Conservation (phyloP, 2,888 invertebrate genomes). For the Alsophila aescularia region DNA sequence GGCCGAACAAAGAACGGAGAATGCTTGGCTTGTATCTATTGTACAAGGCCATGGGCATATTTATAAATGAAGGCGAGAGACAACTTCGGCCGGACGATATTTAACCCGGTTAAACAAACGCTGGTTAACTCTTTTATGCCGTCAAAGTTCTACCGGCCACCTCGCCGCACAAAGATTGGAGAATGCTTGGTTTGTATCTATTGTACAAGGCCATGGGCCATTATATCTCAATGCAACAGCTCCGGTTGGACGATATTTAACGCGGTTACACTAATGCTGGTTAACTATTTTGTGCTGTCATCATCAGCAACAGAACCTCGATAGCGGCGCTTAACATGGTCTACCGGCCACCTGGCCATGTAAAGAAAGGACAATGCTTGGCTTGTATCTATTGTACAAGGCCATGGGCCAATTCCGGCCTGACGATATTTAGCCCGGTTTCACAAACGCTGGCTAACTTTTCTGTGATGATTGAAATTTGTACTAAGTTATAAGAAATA, state of each 20-base stretch:
- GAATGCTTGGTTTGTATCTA: constrained; percentile 90
- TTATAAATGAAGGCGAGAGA: constrained; percentile 94
- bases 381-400: constrained; percentile 91
- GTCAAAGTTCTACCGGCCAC: constrained; percentile 87
- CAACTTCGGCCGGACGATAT: constrained; percentile 91
- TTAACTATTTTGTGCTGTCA: too few relatives aligned
- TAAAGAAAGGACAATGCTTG: constrained; percentile 88
- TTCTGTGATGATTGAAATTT: too few relatives aligned
- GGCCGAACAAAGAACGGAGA: constrained; percentile 88
- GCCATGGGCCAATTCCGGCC: constrained; percentile 93
- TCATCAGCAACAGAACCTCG: constrained; percentile 89
- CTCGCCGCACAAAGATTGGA: constrained; percentile 89
- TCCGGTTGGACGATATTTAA: constrained; percentile 88
- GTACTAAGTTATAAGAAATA: too few relatives aligned
- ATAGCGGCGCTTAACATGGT: constrained; percentile 93
- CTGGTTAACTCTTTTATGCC: too few relatives aligned
- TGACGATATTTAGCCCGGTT: constrained; percentile 83
- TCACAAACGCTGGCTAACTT: too few relatives aligned
- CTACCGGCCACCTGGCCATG: constrained; percentile 89
- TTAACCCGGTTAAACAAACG: constrained; percentile 67
- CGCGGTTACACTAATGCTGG: too few relatives aligned
- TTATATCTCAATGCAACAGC: constrained; percentile 93
- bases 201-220: constrained; percentile 91
- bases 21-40: constrained; percentile 91
- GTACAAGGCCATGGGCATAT: constrained; percentile 92